Evolutionary conservation across 2,797 vertebrate genomes (phyloP), one percentile per base, ranked within the genome.

Genomic region (Rhabdomys pumilio): DNA sequence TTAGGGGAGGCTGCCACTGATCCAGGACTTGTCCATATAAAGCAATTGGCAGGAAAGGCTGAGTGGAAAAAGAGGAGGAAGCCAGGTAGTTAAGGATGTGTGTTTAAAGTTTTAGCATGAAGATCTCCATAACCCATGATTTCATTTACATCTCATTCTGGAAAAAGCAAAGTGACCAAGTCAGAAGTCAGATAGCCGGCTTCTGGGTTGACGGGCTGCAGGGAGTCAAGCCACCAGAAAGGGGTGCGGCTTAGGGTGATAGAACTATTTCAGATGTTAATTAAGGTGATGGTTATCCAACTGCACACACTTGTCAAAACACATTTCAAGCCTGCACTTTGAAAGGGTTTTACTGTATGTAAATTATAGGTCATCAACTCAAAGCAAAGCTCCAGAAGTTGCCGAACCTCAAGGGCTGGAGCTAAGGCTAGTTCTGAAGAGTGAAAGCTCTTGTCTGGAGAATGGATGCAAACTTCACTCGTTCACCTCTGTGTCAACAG

Each of bases 321-420:
- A 38, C 76, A 75, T 44, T 50, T 50, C 22, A 92, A 84, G 80
- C 22, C 9, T 24, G 55, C 6, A 22, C 53, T 79, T 94, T 80
- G 14, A 94, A 81, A 85, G 38, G 22, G 24, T 38, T 84, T 87
- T 91, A 67, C 55, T 88, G 65, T 67, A 15, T 89, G 50, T 93
- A 94, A 79, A 89, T 76, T 86, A n/a, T 85, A 82, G 26, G 50
- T 90, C 86, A 81, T 44, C 77, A n/a, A 82, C 81, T 97, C 76
- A 53, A 88, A 92, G 82, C 50, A 44, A 84, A 92, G 44, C 50
- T 91, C 13, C 0, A 4, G 29, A 67, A 57, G 59, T 26, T 84
- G 29, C 88, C 73, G 75, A 38, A 81, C 80, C 61, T 69, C 73
- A 55, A 31, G 50, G 50, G 67, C 13, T 26, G 9, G 9, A 65